These are phyloP conservation scores for Drosophila pseudoobscura DNA, from an alignment of 1,140 invertebrate genomes.

Conservation along the genomic window DNA sequence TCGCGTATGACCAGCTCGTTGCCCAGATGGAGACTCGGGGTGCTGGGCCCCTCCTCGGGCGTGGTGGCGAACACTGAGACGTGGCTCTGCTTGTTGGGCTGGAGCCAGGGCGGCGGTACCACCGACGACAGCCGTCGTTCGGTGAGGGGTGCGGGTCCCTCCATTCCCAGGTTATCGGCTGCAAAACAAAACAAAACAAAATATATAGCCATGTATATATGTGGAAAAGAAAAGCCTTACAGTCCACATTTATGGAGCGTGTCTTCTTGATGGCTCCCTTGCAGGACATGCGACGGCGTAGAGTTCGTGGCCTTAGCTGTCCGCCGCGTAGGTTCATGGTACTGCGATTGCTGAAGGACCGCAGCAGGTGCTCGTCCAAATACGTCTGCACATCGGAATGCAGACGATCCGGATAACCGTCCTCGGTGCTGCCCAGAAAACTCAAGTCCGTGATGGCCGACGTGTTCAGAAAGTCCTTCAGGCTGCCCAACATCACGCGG, in stretches of 20 bases:
- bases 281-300: slow-evolving; percentile 91
- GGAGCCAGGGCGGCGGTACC: slow-evolving; percentile 85
- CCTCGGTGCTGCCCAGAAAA: slow-evolving; percentile 95
- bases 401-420: slow-evolving; percentile 93
- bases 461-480: slow-evolving; percentile 96
- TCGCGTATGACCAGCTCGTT: slow-evolving; percentile 66
- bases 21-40: slow-evolving; percentile 46
- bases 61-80: slow-evolving; percentile 76
- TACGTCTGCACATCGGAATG: slow-evolving; percentile 94
- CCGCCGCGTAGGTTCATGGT: slow-evolving; percentile 86
- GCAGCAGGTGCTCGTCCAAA: slow-evolving; percentile 93
- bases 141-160: slow-evolving; percentile 85
- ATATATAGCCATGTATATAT: background rate
- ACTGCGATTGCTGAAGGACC: slow-evolving; percentile 89
- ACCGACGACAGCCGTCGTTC: slow-evolving; percentile 86
- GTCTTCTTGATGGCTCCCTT: slow-evolving; percentile 94
- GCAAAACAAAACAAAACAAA: slow-evolving; percentile 29
- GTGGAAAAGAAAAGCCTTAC: slow-evolving; percentile 82
- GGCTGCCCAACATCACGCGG: slow-evolving; percentile 94
- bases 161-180: slow-evolving; percentile 91
- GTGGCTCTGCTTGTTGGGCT: slow-evolving; percentile 83
- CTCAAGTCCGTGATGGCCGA: slow-evolving; percentile 98
- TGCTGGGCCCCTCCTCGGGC: slow-evolving; percentile 69
- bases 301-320: slow-evolving; percentile 84
- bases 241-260: slow-evolving; percentile 92